Conservation (phyloP, 2,113 vertebrate species). For the Tichodroma muraria region DNA sequence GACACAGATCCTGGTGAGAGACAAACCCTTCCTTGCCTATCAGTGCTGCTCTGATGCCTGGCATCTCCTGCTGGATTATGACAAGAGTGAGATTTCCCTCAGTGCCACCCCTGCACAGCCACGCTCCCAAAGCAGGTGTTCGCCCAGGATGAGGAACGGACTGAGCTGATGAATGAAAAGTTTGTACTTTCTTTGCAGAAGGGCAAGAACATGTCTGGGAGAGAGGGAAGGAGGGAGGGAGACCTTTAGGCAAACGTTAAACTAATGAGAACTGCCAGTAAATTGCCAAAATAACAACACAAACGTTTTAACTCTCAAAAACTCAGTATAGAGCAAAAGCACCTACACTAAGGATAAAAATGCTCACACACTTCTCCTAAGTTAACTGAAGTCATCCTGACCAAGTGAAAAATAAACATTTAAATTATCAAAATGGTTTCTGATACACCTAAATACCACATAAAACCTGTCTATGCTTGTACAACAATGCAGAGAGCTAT, state of each 20-base stretch:
- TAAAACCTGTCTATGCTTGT: conserved; percentile 30
- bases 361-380: background rate
- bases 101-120: background rate
- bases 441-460: conserved; percentile 5
- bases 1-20: background rate
- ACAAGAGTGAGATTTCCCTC: background rate
- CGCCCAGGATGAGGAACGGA: background rate
- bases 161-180: background rate
- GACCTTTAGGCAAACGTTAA: background rate
- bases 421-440: conserved; percentile 15
- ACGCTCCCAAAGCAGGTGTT: background rate
- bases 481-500: background rate
- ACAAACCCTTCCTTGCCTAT: background rate
- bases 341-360: background rate
- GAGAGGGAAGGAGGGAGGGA: background rate
- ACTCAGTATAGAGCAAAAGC: background rate
- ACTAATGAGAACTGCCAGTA: background rate
- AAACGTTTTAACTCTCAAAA: background rate
- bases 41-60: background rate
- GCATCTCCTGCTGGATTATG: background rate
- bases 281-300: background rate
- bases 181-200: background rate
- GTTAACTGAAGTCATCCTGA: background rate
- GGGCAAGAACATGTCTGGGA: background rate
- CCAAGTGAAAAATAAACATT: background rate